Evolutionary conservation across 2,797 vertebrate genomes (phyloP).

Genomic region (Coilia nasus): DNA sequence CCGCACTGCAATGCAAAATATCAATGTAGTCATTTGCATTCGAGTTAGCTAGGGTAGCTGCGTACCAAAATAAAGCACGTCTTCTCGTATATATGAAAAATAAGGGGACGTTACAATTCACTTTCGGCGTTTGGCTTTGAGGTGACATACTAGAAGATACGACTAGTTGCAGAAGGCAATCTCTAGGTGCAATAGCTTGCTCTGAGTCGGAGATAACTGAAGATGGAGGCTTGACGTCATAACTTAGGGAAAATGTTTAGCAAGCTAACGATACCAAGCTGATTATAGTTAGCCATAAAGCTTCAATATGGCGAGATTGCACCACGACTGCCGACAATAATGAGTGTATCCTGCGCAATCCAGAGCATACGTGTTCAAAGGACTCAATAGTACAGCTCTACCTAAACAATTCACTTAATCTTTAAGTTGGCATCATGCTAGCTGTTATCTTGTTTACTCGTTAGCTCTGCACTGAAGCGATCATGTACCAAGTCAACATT

Average conservation of each 20-base stretch:
- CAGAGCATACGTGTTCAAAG: not conserved
- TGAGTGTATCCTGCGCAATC: conserved; percentile 7
- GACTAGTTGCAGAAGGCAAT: not conserved
- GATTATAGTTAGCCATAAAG: not conserved
- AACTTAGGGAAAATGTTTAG: conserved; percentile 24
- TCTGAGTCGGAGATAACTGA: conserved; percentile 1
- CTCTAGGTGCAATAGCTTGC: conserved; percentile 6
- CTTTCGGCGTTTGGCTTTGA: not conserved
- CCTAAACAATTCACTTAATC: not conserved
- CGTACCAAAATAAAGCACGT: not conserved
- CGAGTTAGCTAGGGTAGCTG: not conserved
- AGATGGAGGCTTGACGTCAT: conserved; percentile 12
- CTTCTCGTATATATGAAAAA: not conserved
- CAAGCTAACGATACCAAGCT: conserved; percentile 21
- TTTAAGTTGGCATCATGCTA: not conserved
- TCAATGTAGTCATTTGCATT: not conserved
- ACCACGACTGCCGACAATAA: not conserved
- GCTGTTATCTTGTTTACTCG: conserved; percentile 21
- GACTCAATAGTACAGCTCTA: not conserved
- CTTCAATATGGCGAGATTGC: conserved; percentile 17
- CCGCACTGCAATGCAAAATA: not conserved
- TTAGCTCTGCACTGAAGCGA: not conserved
- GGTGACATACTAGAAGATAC: not conserved
- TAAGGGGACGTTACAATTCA: not conserved
- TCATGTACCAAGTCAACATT: conserved; percentile 10